These are phyloP conservation scores for Leucoraja erinaceus DNA, from an alignment of 2,113 vertebrate genomes.

Conservation along the genomic window DNA sequence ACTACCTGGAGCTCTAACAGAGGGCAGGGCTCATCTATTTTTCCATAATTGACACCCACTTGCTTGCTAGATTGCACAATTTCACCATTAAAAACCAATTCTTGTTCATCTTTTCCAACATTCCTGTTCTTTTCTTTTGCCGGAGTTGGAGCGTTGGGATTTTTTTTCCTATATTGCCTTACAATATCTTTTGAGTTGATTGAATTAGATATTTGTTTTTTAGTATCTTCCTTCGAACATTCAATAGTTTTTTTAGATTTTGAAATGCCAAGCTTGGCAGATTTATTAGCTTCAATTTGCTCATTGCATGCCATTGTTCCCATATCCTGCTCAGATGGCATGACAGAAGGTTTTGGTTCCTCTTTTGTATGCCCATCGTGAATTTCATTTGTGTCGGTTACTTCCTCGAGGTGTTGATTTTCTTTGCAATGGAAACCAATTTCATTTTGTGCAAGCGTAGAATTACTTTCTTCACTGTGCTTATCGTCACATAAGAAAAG, in stretches of 20 bases:
- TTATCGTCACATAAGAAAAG: not conserved
- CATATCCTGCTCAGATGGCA: not conserved
- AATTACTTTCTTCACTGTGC: not conserved
- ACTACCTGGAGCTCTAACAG: conserved; percentile 16
- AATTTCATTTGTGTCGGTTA: not conserved
- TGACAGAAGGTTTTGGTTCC: not conserved
- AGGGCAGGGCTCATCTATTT: not conserved
- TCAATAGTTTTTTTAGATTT: conserved; percentile 9
- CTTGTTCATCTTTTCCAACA: not conserved
- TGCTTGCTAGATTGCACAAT: not conserved
- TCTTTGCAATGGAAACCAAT: not conserved
- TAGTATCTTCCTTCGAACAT: not conserved
- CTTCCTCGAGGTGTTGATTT: not conserved
- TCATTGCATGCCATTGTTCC: not conserved
- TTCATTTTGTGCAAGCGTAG: not conserved
- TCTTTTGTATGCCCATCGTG: not conserved
- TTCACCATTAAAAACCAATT: not conserved
- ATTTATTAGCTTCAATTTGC: not conserved
- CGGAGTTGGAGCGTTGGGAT: no score
- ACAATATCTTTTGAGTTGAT: not conserved
- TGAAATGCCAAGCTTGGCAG: not conserved
- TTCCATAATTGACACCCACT: not conserved
- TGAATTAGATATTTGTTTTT: not conserved
- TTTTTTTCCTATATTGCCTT: not conserved
- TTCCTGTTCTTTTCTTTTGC: not conserved